Evolutionary conservation across 2,888 invertebrate species (phyloP), one percentile per base, ranked within the genome.

Genomic region (Epiperipatus broadwayi): DNA sequence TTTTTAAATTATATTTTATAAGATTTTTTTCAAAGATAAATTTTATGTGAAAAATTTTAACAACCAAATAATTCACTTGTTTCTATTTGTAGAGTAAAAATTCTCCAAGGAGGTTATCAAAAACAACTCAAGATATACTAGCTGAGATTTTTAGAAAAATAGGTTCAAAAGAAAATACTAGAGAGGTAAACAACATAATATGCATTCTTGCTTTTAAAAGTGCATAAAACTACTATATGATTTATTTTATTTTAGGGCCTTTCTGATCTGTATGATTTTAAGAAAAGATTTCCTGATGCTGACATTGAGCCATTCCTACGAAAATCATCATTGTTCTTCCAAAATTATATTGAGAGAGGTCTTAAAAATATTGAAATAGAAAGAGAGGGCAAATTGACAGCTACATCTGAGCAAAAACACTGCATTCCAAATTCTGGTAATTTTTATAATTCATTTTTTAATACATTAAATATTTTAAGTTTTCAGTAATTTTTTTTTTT

Each of bases 111-210:
- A 63, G 72, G 0, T 62, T 81, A 42, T 76, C 79, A 3, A 73
- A 80, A 50, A 71, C 72, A 14, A 73, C 76, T n/a, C 83, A 85
- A 53, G 83, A 81, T 46, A 75, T 78, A 48, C 63, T 91, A 42
- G 78, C 81, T 0, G 78, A 78, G 52, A 89, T 89, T 51, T 78
- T 89, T 50, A 80, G 78, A 59, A 73, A 85, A 50, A 85, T 89
- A 52, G 85, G 85, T 27, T 76, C 73, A 33, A 84, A 81, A 59
- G 79, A 84, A 45, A 79, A 79, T 44, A 79, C 79, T 3, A 63
- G 65, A 52, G 70, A 70, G 53, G 65, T 64, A 47, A 42, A n/a
- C 14, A 21, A 12, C 8, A 8, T 31, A 12, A 10, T 31, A 10
- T 14, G 10, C 7, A 31, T 10, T 31, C 14, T 7, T 12, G 7